Percentiles rank a stretch among this genome's conserved stretches.
Evolutionary conservation across 2,888 invertebrate genomes (phyloP).

Genomic region (Nymphalis c-album): DNA sequence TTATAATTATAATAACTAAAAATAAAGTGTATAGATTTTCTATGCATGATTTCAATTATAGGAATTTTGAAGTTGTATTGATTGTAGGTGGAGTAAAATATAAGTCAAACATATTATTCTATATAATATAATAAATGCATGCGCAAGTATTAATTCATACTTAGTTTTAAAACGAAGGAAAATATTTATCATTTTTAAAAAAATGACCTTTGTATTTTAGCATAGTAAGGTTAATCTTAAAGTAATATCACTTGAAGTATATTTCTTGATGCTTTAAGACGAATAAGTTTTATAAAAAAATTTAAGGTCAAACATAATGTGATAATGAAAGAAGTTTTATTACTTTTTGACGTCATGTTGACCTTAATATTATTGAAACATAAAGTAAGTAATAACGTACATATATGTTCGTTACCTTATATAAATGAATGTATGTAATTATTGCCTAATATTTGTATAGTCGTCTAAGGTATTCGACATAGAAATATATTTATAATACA

Average conservation of each 20-base stretch:
- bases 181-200: neutral
- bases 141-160: too few relatives aligned
- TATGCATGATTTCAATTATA: too few relatives aligned
- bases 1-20: too few relatives aligned
- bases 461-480: too few relatives aligned
- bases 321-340: constrained; percentile 10
- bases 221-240: neutral
- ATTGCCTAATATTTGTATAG: too few relatives aligned
- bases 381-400: constrained; percentile 5
- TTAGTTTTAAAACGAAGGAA: neutral
- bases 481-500: too few relatives aligned
- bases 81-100: too few relatives aligned
- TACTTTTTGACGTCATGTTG: constrained; percentile 7
- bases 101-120: too few relatives aligned
- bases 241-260: constrained; percentile 6
- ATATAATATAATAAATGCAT: too few relatives aligned
- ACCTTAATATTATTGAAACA: constrained; percentile 13
- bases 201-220: neutral
- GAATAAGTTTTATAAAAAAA: constrained; percentile 1
- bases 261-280: neutral
- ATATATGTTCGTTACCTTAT: neutral
- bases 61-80: too few relatives aligned
- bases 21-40: too few relatives aligned
- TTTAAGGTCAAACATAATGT: constrained; percentile 11
- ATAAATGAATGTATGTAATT: neutral